A percentile compares a stretch with the other conserved stretches of the same genome.
These are phyloP conservation scores for Parazoanthus swiftii DNA, from an alignment of 92 coral and sea anemone genomes.

Conservation along the genomic window DNA sequence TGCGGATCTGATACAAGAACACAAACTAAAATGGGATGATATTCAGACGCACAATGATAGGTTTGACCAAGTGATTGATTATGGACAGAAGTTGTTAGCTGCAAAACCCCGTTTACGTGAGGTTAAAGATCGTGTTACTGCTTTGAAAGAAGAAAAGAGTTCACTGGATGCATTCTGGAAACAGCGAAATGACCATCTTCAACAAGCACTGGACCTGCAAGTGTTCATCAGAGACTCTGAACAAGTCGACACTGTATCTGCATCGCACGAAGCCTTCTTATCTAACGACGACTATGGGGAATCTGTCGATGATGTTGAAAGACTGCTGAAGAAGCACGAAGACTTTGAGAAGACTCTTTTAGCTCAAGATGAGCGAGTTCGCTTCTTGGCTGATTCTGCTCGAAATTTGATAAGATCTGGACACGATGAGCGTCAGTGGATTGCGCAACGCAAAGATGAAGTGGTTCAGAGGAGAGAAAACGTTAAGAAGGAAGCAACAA, in stretches of 20 bases:
- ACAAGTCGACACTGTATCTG: constrained; percentile 81
- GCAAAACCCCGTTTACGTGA: constrained; percentile 72
- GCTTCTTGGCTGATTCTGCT: constrained; percentile 72
- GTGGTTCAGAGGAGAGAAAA: constrained; percentile 74
- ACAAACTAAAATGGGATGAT: constrained; percentile 82
- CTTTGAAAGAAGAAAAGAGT: constrained; percentile 71
- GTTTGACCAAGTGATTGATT: constrained; percentile 86
- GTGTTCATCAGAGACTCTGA: constrained; percentile 92
- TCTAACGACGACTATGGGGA: constrained; percentile 86
- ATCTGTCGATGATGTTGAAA: constrained; percentile 89
- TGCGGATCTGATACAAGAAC: constrained; percentile 76
- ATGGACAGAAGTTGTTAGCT: constrained; percentile 73
- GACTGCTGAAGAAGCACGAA: constrained; percentile 83
- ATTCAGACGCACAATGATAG: constrained; percentile 86
- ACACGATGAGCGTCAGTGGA: constrained; percentile 79
- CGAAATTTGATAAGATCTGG: constrained; percentile 64
- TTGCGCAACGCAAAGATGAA: constrained; percentile 74
- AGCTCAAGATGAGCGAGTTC: constrained; percentile 88
- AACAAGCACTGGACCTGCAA: constrained; percentile 83
- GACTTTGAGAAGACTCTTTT: constrained; percentile 87
- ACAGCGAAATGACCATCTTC: constrained; percentile 72
- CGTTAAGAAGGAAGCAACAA: constrained; percentile 72
- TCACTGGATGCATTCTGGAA: constrained; percentile 78
- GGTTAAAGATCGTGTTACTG: constrained; percentile 73
- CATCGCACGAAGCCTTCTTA: constrained; percentile 87